Percentiles rank a stretch among this genome's conserved stretches.
Conservation (phyloP, 1,140 invertebrate species). For the Caerostris darwini region DNA sequence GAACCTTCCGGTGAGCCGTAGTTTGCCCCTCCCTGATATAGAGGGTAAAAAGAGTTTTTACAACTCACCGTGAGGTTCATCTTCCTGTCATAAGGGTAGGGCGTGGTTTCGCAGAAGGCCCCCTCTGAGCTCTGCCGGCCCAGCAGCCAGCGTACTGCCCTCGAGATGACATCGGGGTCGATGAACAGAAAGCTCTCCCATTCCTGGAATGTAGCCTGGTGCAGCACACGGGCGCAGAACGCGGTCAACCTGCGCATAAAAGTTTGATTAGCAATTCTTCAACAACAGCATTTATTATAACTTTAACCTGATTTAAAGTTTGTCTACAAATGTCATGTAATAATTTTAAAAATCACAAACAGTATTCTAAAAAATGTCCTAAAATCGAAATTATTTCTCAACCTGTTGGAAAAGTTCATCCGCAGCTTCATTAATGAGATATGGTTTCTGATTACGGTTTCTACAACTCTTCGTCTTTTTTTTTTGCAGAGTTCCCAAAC, state of each 20-base stretch:
- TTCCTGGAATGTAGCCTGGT: constrained; percentile 92
- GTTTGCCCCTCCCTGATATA: too few species aligned
- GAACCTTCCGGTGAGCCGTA: too few species aligned
- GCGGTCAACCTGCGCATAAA: constrained; percentile 87
- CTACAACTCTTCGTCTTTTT: too few species aligned
- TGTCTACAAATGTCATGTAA: too few species aligned
- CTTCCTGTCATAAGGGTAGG: constrained; percentile 89
- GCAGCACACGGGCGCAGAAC: constrained; percentile 91
- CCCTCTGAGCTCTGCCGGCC: constrained; percentile 90
- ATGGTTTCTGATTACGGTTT: too few species aligned
- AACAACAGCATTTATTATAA: too few species aligned
- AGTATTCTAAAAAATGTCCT: background rate
- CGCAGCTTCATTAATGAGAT: too few species aligned
- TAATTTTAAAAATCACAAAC: background rate
- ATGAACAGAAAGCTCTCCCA: constrained; percentile 97
- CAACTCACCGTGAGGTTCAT: constrained; percentile 88
- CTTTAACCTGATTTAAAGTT: too few species aligned
- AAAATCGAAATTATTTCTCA: too few species aligned
- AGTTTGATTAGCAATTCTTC: too few species aligned
- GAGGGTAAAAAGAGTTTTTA: background rate
- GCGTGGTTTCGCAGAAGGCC: constrained; percentile 92
- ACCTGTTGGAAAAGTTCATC: too few species aligned
- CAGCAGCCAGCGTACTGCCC: constrained; percentile 90
- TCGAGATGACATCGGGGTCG: constrained; percentile 90
- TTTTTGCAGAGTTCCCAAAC: too few species aligned